A percentile compares a stretch with the other conserved stretches of the same genome.
Conservation (phyloP, 2,888 invertebrate genomes). For the Cerceris ruficornis region DNA sequence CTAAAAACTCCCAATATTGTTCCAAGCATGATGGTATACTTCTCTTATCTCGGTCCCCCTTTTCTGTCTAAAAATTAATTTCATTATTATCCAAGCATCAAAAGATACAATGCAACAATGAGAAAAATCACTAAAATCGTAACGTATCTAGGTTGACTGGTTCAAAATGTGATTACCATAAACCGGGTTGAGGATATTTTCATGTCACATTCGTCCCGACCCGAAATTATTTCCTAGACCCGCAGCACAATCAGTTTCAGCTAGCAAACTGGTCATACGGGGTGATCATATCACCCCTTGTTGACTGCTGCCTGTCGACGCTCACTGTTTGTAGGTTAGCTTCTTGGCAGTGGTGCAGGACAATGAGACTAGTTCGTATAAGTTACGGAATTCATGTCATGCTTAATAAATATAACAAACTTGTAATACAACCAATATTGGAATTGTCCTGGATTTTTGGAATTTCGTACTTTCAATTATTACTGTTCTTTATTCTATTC, state of each 20-base stretch:
- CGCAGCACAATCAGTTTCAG: conserved; percentile 37
- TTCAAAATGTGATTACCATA: conserved; percentile 14
- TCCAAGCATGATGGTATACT: too few species aligned
- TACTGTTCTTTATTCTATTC: too few species aligned
- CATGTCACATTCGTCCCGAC: conserved; percentile 7
- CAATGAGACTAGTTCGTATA: conserved; percentile 3
- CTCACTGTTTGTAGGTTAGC: conserved; percentile 47
- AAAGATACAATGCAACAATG: too few species aligned
- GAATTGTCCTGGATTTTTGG: too few species aligned
- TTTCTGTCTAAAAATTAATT: too few species aligned
- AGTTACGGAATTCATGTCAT: conserved; percentile 23
- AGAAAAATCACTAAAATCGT: not conserved
- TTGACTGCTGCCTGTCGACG: conserved; percentile 49
- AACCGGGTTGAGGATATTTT: not conserved
- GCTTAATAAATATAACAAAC: not conserved
- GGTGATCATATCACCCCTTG: conserved; percentile 49
- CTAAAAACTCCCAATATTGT: too few species aligned
- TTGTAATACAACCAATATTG: conserved; percentile 1
- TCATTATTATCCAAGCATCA: too few species aligned
- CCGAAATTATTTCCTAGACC: conserved; percentile 28
- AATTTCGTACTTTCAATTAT: too few species aligned
- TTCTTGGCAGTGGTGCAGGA: conserved; percentile 24
- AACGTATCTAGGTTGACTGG: not conserved
- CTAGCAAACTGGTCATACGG: conserved; percentile 29
- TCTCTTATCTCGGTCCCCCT: too few species aligned